Conservation (phyloP, 2,888 invertebrate species). For the Drosophila kuntzei region DNA sequence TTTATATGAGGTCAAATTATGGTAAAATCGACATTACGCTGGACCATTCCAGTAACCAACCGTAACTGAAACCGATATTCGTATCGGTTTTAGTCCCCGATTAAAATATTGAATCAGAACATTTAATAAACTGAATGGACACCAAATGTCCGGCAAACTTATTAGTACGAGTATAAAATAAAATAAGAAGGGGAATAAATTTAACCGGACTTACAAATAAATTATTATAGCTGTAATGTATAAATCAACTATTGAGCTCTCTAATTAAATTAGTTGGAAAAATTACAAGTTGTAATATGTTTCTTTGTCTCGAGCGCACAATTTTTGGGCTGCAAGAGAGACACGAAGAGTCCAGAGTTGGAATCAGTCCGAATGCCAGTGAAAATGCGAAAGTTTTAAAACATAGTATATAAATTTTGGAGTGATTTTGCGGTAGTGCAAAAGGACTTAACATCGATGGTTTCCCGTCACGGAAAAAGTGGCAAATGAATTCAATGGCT, state of each 20-base stretch:
- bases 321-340: not conserved
- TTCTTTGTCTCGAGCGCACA: not conserved
- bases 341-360: not conserved
- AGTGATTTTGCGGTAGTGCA: conserved; percentile 27
- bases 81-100: no score
- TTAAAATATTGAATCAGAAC: no score
- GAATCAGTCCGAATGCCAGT: conserved; percentile 3
- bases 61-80: no score
- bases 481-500: conserved; percentile 43
- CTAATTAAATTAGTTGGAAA: conserved; percentile 76
- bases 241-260: conserved; percentile 72
- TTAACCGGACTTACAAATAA: conserved; percentile 37
- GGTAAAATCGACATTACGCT: no score
- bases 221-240: conserved; percentile 30
- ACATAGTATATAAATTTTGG: conserved; percentile 59
- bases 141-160: not conserved
- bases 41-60: no score
- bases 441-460: conserved; percentile 25
- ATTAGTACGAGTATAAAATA: not conserved
- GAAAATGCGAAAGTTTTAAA: conserved; percentile 32
- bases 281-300: conserved; percentile 54
- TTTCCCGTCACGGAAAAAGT: conserved; percentile 23
- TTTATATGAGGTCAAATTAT: no score
- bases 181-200: conserved; percentile 6
- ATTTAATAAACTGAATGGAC: no score